These are phyloP conservation scores for Sandelia bainsii DNA, from an alignment of 2,797 vertebrate genomes.

Conservation along the genomic window DNA sequence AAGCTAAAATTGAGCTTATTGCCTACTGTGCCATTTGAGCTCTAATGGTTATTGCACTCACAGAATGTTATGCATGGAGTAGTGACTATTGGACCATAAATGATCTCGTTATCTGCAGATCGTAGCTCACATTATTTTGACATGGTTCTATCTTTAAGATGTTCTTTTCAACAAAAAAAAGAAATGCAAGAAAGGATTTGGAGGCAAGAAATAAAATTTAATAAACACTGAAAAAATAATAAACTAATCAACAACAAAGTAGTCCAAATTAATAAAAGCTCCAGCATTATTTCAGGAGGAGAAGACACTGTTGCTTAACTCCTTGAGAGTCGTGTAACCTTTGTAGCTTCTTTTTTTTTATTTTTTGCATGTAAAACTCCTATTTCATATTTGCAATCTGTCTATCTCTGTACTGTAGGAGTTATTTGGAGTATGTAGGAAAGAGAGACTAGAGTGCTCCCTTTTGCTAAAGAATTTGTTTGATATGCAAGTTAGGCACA, in stretches of 20 bases:
- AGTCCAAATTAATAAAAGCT: conserved; percentile 54
- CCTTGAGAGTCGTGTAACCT: conserved; percentile 24
- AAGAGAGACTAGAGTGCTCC: not conserved
- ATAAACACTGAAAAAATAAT: conserved; percentile 16
- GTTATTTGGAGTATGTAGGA: conserved; percentile 21
- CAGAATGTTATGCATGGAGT: conserved; percentile 33
- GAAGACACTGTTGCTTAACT: conserved; percentile 21
- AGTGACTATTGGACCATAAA: conserved; percentile 56
- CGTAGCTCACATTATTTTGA: conserved; percentile 42
- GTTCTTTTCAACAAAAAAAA: conserved; percentile 8
- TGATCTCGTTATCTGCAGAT: conserved; percentile 40
- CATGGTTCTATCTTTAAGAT: conserved; percentile 27
- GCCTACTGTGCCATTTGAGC: conserved; percentile 43
- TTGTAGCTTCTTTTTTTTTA: conserved; percentile 22
- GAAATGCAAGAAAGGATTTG: not conserved
- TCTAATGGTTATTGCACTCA: conserved; percentile 23
- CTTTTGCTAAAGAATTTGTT: conserved; percentile 13
- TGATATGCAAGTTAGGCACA: not conserved
- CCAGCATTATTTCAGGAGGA: conserved; percentile 27
- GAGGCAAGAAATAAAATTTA: conserved; percentile 21
- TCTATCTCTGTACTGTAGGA: conserved; percentile 14
- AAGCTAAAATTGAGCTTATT: conserved; percentile 65
- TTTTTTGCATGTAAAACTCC: conserved; percentile 37
- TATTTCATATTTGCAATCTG: conserved; percentile 40
- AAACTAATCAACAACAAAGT: conserved; percentile 32